Evolutionary conservation across 2,888 invertebrate genomes (phyloP), one percentile per base, ranked within the genome.

Genomic region (Rugalucina vietnamica): DNA sequence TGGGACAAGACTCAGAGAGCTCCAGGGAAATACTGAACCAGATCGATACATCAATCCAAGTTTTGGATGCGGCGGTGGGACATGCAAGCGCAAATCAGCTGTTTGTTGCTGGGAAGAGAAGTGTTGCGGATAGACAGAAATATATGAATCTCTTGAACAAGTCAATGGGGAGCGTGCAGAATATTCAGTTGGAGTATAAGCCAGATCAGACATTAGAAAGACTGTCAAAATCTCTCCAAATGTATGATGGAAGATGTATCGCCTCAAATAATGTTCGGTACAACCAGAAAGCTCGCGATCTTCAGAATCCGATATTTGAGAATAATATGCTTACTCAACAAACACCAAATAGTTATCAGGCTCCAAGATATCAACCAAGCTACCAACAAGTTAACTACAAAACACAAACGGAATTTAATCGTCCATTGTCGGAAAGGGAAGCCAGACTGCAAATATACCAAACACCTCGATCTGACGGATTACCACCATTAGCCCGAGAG

Each of bases 121-220:
- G 87, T 49, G 37, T 77, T 5, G 43, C 87, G 3, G 87, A 87
- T 24, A 73, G 87, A 36, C 81, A 87, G 43, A 87, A 87, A n/a
- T 85, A 85, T 60, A 49, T 85, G 21, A 87, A 87, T 32, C 54
- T 83, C 32, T 71, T 87, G 10, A 87, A 85, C 60, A 85, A 77
- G 27, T 79, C 87, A 1, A 87, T 87, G 87, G 87, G 87, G 3
- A 87, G 83, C 29, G 80, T 87, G 21, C 85, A 87, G 78, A 83
- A 87, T 69, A 83, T 87, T 3, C 65, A 81, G 32, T 71, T 87
- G 4, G 87, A 87, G 29, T 87, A 83, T 50, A 87, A 85, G 37
- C 87, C 87, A 0, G 87, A 87, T 39, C 85, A 81, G n/a, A 87
- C 87, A 10, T 72, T 87, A 8, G 84, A 87, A 39, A 72, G 87